Base-by-base conservation (phyloP, 2,113 vertebrate genomes). In the Rhegmatorhina hoffmannsi region DNA sequence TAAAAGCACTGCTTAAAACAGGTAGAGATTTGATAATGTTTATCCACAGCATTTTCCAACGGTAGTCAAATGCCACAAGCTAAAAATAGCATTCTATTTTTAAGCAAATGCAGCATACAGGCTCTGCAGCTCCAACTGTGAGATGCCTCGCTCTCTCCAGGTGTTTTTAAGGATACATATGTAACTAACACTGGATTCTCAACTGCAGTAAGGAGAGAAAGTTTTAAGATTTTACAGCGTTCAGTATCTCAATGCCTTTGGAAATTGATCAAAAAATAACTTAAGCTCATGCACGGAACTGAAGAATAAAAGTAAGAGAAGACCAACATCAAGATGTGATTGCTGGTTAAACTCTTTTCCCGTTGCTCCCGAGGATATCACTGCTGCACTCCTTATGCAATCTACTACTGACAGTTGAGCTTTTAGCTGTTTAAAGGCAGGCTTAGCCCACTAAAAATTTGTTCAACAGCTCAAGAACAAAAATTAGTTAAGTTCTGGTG, bases 61-160 rank as follows among this genome's bases (percentile, higher is more conserved):
- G 70, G n/a, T 14, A 82, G 74, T 84, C 74, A 76, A 87, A 93
- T 87, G 67, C 40, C 2, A 1, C 40, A 80, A 86, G 50, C 85
- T 81, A 84, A 82, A 94, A 94, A 83, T 55, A 92, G 31, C 46
- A 38, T 69, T 83, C 62, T 77, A 4, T 49, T 90, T 90, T 92
- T 88, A 88, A 93, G 36, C 10, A 7, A 29, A 33, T 1, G 5
- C 28, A 62, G 67, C 36, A 50, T 23, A 56, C 11, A 53, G 68
- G 33, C 46, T 64, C 53, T 64, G 44, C 53, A 72, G 49, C 46
- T 88, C 46, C 31, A 34, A 3, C 36, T 72, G 75, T 90, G 73
- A 50, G 62, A 90, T 44, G 38, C 11, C 28, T 44, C 40, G 25
- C 34, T 80, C 31, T 76, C 18, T 79, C 56, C 50, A 62, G 75